Evolutionary conservation across 2,888 invertebrate genomes (phyloP), one percentile per base, ranked within the genome.

Genomic region (Alviniconcha strummeri): DNA sequence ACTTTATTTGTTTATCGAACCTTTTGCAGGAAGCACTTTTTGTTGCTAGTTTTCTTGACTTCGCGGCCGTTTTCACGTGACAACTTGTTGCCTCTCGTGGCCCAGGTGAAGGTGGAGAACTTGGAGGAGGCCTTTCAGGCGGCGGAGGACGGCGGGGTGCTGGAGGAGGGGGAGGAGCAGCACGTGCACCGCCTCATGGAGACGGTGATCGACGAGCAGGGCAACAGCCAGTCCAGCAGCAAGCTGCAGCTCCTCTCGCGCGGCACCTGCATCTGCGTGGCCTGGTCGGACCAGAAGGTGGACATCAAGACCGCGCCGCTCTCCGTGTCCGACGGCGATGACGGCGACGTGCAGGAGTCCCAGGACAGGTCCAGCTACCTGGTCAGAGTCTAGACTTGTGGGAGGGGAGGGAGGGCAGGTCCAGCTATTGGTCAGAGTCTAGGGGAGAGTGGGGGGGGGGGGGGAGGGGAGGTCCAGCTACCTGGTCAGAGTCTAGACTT

Each of bases 281-380:
- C 86, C 78, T 88, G 88, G 88, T 85, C 86, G 6, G 88, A 88
- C 83, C 88, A 88, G 83, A 86, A 85, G 80, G 88, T 88, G 84
- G 87, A 88, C 84, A 88, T 88, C 81, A 85, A 85, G 82, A 88
- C 87, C 1, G 56, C 83, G 17, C 85, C 87, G 9, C 72, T 87
- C 13, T 84, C 86, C 11, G 75, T 83, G 54, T 77, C 71, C 13
- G 83, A 83, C 13, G 78, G 83, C 15, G 83, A 84, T 69, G 82
- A 82, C 19, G 76, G 76, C 15, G 82, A 82, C 36, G 82, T 82
- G 60, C 60, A 60, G 60, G 60, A 60, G 60, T 8, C 9, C 60
- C 9, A 11, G 60, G 9, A 60, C 13, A 60, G 60, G 13, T 11
- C 8, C 60, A 60, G 60, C 60, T 60, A 60, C 60, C 60, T 11